phyloP scores from a whole-genome alignment of 2,113 vertebrate species.

The Lophius piscatorius region DNA sequence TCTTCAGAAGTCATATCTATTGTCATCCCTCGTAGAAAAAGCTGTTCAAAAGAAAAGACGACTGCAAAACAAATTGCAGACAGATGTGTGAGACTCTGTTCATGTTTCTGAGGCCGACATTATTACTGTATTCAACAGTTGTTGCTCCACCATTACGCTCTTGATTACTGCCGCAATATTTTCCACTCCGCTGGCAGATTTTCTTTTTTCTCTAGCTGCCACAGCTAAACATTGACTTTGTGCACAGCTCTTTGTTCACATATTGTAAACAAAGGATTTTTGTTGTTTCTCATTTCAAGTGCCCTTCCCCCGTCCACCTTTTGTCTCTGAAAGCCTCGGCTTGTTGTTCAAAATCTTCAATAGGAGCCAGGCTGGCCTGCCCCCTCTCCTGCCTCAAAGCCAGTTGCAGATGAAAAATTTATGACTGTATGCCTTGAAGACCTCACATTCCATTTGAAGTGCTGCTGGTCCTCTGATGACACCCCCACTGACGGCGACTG shows the following conservation, averaged over 20 bases:
- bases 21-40: not conserved
- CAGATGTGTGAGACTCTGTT: not conserved
- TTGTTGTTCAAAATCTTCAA: slow-evolving; percentile 72
- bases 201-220: not conserved
- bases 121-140: slow-evolving; percentile 17
- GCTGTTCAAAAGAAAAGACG: not conserved
- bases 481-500: slow-evolving; percentile 73
- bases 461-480: slow-evolving; percentile 74
- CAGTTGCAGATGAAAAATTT: slow-evolving; percentile 82
- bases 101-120: not conserved
- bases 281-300: slow-evolving; percentile 62
- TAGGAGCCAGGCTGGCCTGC: slow-evolving; percentile 52
- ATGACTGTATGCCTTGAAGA: slow-evolving; percentile 80
- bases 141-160: slow-evolving; percentile 14
- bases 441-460: slow-evolving; percentile 79
- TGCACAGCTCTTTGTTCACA: slow-evolving; percentile 58
- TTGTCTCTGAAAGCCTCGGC: slow-evolving; percentile 66
- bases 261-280: slow-evolving; percentile 71
- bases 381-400: slow-evolving; percentile 77
- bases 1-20: not conserved
- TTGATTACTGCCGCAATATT: slow-evolving; percentile 20
- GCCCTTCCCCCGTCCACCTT: slow-evolving; percentile 60
- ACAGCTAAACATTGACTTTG: slow-evolving; percentile 37
- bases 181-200: slow-evolving; percentile 12
- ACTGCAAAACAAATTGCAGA: not conserved